Base-by-base conservation (phyloP, 2,888 invertebrate genomes). In the Mimumesa dahlbomi region DNA sequence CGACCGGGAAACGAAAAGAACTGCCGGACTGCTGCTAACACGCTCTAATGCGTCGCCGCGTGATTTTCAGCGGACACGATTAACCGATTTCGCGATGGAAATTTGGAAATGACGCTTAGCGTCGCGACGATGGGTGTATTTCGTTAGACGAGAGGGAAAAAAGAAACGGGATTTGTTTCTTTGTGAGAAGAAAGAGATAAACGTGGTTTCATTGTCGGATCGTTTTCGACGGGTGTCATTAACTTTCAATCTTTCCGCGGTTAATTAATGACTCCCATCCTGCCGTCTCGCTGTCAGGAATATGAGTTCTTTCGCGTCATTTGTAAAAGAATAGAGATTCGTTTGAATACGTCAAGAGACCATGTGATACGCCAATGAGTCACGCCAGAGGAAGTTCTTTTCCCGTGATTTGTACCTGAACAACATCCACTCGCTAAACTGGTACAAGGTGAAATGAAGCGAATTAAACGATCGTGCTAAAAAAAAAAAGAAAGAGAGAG, bases 381-480 rank as follows among this genome's bases (percentile, higher is more conserved):
- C 87, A 87, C 81, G 77, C 82, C 81, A 76, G 78, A 83, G 86
- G 84, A 86, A 85, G 81, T 84, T 71, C 80, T 80, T 79, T 82
- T 83, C 79, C 80, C 80, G 68, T 65, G 71, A 69, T 49, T 68
- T 52, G 63, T 43, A 22, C 48, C 52, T 73, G 56, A 56, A 40
- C 68, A 48, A 77, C 82, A 81, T 84, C 83, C 82, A 82, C 65
- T 76, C 74, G 45, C 31, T 56, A 59, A 85, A 84, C 82, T 82
- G 82, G 83, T 73, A 80, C 85, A 85, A 87, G 86, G 84, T 84
- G 80, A 82, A 84, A 85, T 83, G 79, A 54, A 73, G 68, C 49
- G 46, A 64, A 64, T 56, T 34, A 38, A 64, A 53, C 65, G 71
- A 70, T 54, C 67, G 21, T 53, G 34, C 46, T 53, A 13, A 34